phyloP scores from a whole-genome alignment of 1,140 invertebrate species.

The Camponotus vicinus region DNA sequence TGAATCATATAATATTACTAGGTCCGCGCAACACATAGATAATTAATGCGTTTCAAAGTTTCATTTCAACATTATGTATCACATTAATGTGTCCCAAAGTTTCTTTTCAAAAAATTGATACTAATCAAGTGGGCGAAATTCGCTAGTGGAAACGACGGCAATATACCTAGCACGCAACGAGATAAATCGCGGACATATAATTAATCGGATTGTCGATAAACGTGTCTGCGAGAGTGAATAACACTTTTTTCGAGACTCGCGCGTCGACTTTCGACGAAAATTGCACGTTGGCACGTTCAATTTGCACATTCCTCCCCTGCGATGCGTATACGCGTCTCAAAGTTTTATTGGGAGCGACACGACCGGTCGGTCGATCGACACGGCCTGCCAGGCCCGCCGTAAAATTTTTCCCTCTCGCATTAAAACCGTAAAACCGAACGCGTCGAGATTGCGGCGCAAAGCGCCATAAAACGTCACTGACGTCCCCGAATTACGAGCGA shows the following conservation, averaged over 20 bases:
- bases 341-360: conserved; percentile 64
- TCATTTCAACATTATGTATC: neutral
- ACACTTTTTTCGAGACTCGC: conserved; percentile 31
- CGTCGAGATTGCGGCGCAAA: conserved; percentile 68
- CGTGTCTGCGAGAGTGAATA: neutral
- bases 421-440: conserved; percentile 71
- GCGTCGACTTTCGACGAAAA: neutral
- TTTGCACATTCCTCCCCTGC: conserved; percentile 4
- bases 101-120: neutral
- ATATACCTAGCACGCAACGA: neutral
- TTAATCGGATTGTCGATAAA: conserved; percentile 27
- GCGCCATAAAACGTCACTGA: conserved; percentile 75
- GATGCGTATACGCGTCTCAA: neutral
- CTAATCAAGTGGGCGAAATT: neutral
- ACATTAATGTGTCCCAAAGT: neutral
- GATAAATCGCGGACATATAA: conserved; percentile 33
- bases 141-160: neutral
- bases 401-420: conserved; percentile 62
- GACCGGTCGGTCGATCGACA: conserved; percentile 29
- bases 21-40: neutral
- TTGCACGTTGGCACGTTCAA: conserved; percentile 49
- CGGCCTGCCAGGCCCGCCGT: neutral
- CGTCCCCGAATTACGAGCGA: conserved; percentile 69
- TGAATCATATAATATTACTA: neutral
- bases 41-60: neutral